Conservation (phyloP, 30 jellyfish, hydroid and myxozoan species). For the Aurelia sp. region DNA sequence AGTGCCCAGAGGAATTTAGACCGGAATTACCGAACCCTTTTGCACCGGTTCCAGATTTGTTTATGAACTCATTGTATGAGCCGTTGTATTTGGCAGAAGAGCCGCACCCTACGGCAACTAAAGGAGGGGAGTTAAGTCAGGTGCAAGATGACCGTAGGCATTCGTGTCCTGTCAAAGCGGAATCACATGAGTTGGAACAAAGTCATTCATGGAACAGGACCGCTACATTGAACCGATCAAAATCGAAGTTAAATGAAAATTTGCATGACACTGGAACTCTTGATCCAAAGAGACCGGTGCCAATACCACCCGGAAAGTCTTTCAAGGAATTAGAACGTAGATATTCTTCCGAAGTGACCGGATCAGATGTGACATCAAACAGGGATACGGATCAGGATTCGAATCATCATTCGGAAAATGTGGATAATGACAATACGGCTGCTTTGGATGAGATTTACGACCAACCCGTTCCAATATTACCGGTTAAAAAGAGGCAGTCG, state of each 20-base stretch:
- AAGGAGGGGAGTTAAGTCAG: background rate
- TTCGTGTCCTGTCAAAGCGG: conserved; percentile 28
- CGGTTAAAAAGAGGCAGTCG: conserved; percentile 60
- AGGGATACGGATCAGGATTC: background rate
- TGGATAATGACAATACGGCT: background rate
- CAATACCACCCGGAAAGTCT: conserved; percentile 72
- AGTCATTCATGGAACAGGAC: background rate
- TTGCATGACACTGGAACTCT: background rate
- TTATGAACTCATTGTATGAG: conserved; percentile 9
- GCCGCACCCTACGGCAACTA: background rate
- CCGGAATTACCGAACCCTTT: background rate
- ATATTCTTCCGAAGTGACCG: conserved; percentile 14
- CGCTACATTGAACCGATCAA: conserved; percentile 23
- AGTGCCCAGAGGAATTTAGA: background rate
- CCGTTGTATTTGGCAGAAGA: conserved; percentile 40
- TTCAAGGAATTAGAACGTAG: conserved; percentile 29
- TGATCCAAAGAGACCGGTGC: conserved; percentile 69
- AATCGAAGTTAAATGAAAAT: background rate
- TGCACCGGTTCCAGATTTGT: background rate
- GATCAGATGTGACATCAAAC: background rate
- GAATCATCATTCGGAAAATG: background rate
- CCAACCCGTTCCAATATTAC: conserved; percentile 66
- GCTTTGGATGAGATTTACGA: conserved; percentile 10
- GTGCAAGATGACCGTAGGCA: conserved; percentile 24
- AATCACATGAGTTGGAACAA: background rate